Conservation (phyloP, 2,113 vertebrate species). For the Nothoprocta pentlandii region DNA sequence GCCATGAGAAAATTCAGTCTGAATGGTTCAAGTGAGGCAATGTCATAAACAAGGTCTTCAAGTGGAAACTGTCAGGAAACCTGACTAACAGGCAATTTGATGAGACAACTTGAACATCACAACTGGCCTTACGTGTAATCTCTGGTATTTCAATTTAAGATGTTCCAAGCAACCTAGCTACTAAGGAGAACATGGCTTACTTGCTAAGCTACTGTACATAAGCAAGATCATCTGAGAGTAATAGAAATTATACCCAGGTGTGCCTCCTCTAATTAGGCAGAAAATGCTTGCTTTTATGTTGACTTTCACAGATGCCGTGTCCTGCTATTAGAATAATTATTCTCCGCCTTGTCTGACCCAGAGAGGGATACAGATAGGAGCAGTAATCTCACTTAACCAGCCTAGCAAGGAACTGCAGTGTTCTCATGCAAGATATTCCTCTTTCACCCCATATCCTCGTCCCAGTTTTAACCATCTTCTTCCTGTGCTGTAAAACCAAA, state of each 20-base stretch:
- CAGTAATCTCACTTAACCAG: conserved; percentile 26
- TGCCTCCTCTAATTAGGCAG: conserved; percentile 4
- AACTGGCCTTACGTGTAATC: not conserved
- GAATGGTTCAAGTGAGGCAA: not conserved
- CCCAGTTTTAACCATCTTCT: not conserved
- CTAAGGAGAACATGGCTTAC: not conserved
- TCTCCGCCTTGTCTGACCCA: not conserved
- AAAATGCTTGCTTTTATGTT: conserved; percentile 16
- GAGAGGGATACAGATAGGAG: not conserved
- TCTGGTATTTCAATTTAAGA: not conserved
- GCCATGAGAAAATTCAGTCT: not conserved
- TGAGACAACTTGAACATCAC: not conserved
- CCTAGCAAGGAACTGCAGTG: not conserved
- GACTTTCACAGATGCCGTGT: not conserved
- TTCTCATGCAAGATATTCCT: not conserved
- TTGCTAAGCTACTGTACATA: not conserved
- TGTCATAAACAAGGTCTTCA: not conserved
- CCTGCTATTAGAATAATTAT: conserved; percentile 22
- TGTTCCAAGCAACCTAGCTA: not conserved
- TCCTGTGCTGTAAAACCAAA: not conserved
- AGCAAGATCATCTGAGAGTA: not conserved
- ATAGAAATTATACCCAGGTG: not conserved
- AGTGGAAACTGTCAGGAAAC: not conserved
- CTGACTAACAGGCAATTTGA: not conserved
- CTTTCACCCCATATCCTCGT: not conserved